Evolutionary conservation across 2,888 invertebrate genomes (phyloP), one percentile per base, ranked within the genome.

Genomic region (Sphaerophoria taeniata): DNA sequence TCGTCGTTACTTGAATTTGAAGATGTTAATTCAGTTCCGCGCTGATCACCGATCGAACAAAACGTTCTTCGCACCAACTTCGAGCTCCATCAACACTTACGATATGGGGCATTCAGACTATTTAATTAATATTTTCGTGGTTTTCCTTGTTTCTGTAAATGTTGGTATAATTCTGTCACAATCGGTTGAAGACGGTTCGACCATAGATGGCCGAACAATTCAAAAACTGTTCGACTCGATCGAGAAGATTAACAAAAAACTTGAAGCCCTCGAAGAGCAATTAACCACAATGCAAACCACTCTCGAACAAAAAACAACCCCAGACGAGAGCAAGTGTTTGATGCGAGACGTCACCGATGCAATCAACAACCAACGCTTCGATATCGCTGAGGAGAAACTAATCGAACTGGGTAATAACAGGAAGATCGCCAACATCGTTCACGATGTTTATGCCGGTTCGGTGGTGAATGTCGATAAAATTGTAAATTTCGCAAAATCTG

Each of bases 271-370:
- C 6, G 69, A 80, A 12, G 49, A 9, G 0, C 69, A 43, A 2
- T 12, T 80, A 33, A 67, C 7, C 9, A 47, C 14, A 0, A 16
- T 79, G 16, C 79, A 79, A 49, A 61, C 31, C 6, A 73, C 60
- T 7, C 4, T 79, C 0, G 58, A 79, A 14, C 67, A 47, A 6
- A 51, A 49, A 36, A 45, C 56, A 12, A 60, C 60, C 0, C 65
- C 79, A 0, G 79, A 73, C 31, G 79, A 73, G 3, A 69, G 73
- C 9, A 51, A 61, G 34, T 79, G 73, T 34, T 33, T 58, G 36
- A 14, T 73, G 43, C 43, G 67, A 16, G 79, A 79, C 9, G 67
- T 79, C 2, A 16, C 58, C 2, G 79, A 79, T 34, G 79, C 79
- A 24, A 55, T 79, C 9, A 51, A 51, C 7, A 39, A 9, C 14